Percentiles rank a stretch among this genome's conserved stretches.
phyloP scores from a whole-genome alignment of 2,113 vertebrate genomes.

The Sylvietta virens region DNA sequence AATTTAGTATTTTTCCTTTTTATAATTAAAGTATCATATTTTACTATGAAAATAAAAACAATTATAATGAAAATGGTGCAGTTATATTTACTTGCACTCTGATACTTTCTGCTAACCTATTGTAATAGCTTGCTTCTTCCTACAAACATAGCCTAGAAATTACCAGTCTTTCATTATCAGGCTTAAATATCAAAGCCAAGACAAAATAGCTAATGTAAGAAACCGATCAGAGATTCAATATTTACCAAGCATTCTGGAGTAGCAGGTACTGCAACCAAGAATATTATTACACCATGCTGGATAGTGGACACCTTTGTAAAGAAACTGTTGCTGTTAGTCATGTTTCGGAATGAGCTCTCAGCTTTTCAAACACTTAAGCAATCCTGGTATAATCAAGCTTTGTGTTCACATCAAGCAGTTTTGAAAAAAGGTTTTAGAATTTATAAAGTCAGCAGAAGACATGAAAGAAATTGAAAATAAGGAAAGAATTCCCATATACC shows the following conservation, averaged over 20 bases:
- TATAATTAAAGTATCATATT: background rate
- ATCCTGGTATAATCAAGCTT: background rate
- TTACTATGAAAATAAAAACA: background rate
- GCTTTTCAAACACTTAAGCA: background rate
- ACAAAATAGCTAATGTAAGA: background rate
- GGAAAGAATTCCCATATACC: background rate
- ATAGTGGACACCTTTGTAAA: background rate
- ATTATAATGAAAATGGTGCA: background rate
- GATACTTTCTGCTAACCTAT: background rate
- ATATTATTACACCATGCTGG: background rate
- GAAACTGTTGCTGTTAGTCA: background rate
- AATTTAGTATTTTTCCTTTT: no score
- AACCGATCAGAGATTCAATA: background rate
- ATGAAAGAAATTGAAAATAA: background rate
- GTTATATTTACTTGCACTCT: background rate
- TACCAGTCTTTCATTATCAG: background rate
- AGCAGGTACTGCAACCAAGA: background rate
- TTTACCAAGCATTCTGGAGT: background rate
- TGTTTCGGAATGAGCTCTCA: background rate
- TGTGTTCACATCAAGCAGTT: background rate
- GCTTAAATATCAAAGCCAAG: background rate
- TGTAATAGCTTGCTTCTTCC: background rate
- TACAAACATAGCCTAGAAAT: background rate
- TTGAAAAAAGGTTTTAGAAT: background rate
- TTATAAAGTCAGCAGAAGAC: background rate